Evolutionary conservation across 2,888 invertebrate genomes (phyloP).

Genomic region (Archips xylosteana): DNA sequence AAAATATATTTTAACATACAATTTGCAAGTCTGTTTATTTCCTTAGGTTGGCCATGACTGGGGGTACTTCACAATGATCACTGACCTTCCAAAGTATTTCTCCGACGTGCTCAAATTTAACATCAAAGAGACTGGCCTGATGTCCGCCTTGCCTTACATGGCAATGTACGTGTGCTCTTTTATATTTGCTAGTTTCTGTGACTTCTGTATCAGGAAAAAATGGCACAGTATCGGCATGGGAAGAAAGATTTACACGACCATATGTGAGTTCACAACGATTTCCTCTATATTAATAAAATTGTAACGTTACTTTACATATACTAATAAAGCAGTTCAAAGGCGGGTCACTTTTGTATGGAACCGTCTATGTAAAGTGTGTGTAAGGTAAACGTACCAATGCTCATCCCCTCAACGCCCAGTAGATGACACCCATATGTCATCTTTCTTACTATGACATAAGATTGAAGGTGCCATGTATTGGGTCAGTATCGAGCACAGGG

Average conservation of each 20-base stretch:
- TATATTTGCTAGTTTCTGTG: slow-evolving; percentile 87
- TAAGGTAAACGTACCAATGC: no score
- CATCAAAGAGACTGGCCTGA: slow-evolving; percentile 86
- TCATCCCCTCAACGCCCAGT: no score
- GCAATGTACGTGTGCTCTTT: slow-evolving; percentile 88
- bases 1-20: no score
- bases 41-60: slow-evolving; percentile 87
- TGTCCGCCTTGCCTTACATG: slow-evolving; percentile 88
- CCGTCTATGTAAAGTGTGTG: no score
- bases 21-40: neutral
- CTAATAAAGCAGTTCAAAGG: no score
- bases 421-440: no score
- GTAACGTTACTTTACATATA: neutral
- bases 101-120: slow-evolving; percentile 87
- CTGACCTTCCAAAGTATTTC: slow-evolving; percentile 89
- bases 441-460: no score
- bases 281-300: neutral
- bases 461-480: no score
- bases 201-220: slow-evolving; percentile 86
- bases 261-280: slow-evolving; percentile 77
- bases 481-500: no score
- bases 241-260: slow-evolving; percentile 88
- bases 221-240: slow-evolving; percentile 85
- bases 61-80: slow-evolving; percentile 89
- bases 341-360: no score